Base-by-base conservation (phyloP, 2,797 vertebrate genomes). In the Acomys russatus region DNA sequence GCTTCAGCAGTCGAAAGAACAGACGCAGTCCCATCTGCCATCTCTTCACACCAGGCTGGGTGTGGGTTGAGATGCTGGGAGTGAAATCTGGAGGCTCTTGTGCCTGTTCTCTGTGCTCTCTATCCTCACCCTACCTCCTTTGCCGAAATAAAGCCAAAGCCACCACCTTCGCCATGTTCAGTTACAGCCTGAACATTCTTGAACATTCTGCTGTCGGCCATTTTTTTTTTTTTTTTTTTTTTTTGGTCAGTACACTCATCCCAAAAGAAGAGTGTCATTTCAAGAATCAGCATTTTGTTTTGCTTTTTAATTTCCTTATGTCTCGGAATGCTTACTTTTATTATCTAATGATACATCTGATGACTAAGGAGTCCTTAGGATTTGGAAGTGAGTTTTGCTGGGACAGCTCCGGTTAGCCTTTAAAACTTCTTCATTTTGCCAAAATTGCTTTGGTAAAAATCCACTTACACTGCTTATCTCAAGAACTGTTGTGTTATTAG, bases 1-100 rank as follows among this genome's bases (percentile, higher is more conserved):
- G 96, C 98, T 97, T 95, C 97, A 97, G 97, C 98, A 98, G 97
- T 96, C 76, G 97, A 97, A 98, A 97, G 96, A 98, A 97, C 98
- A 99, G 98, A 98, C 98, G 98, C 97, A 89, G 96, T 98, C 92
- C 98, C 98, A 98, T 99, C 98, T 99, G 98, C 97, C 98, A 88
- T 97, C 97, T 98, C 95, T 98, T 98, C 98, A 98, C 97, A 98
- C 98, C 98, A 98, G 98, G 97, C 98, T 98, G 98, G 97, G 98
- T 98, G 98, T 98, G 98, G 98, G 98, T 95, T 98, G 98, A 98
- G 97, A 98, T 98, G 98, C 94, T 98, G 91, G 97, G 98, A 97
- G 95, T 96, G 96, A 97, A 98, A 98, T 98, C 98, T 98, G 98
- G 98, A 98, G 98, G 97, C 96, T 98, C 96, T 97, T 96, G 97